Conservation (phyloP, 1,140 invertebrate species). For the Maconellicoccus hirsutus region DNA sequence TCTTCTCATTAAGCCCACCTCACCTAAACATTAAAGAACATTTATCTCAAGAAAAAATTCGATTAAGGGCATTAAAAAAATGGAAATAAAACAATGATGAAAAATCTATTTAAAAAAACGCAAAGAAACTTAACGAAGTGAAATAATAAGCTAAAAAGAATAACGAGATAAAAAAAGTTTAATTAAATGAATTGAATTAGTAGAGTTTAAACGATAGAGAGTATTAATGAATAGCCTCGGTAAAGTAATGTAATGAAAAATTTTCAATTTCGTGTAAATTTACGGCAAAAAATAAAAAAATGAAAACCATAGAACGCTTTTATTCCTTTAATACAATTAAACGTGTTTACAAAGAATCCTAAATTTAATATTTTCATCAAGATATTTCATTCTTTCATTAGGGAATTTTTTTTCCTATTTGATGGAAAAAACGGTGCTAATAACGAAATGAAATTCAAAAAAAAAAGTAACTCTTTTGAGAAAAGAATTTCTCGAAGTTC, state of each 20-base stretch:
- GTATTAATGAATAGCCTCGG: conserved; percentile 3
- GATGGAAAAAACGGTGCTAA: too few species aligned
- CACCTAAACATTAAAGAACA: too few species aligned
- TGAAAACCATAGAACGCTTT: neutral
- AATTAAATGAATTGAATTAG: neutral
- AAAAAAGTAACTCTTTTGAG: too few species aligned
- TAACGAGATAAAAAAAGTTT: neutral
- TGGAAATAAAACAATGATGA: too few species aligned
- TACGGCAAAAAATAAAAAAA: neutral
- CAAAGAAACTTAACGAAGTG: neutral
- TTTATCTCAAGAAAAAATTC: too few species aligned
- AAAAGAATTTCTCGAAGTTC: too few species aligned
- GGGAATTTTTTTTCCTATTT: too few species aligned
- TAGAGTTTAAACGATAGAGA: neutral
- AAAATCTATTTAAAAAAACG: neutral
- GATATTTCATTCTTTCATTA: neutral
- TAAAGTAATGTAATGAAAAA: neutral
- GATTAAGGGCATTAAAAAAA: too few species aligned
- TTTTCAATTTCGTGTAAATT: neutral
- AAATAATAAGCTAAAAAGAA: neutral
- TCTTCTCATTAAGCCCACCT: too few species aligned
- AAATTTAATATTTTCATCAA: neutral
- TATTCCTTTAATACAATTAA: neutral
- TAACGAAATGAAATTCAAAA: too few species aligned
- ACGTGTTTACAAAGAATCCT: neutral